These are phyloP conservation scores for Troglohyphantes excavatus DNA, from an alignment of 2,888 invertebrate genomes.

Conservation along the genomic window DNA sequence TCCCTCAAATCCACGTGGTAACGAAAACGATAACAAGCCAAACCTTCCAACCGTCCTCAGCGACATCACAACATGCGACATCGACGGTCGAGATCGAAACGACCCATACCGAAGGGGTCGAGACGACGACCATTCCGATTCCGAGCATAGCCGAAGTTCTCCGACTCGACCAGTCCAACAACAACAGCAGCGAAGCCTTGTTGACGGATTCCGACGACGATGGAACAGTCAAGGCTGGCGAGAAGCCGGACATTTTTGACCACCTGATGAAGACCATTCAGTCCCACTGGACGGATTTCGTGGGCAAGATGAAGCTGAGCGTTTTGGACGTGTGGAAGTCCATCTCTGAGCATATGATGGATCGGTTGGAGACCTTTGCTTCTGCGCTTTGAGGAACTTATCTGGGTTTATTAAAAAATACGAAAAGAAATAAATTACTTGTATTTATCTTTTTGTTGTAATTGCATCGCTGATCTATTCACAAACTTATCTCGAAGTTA, in stretches of 20 bases:
- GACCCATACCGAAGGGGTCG: background rate
- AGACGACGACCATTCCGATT: background rate
- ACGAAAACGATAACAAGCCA: conserved; percentile 55
- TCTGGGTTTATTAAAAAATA: too few relatives aligned
- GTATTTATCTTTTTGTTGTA: too few relatives aligned
- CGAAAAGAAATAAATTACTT: too few relatives aligned
- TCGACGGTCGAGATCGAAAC: background rate
- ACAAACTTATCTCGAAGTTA: too few relatives aligned
- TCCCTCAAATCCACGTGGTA: conserved; percentile 60
- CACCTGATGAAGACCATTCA: conserved; percentile 63
- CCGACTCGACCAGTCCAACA: background rate
- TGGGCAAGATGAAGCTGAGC: conserved; percentile 73
- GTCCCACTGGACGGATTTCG: conserved; percentile 70
- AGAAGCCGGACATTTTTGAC: conserved; percentile 60
- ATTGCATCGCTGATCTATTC: too few relatives aligned
- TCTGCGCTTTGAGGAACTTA: conserved; percentile 40
- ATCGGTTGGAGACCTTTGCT: conserved; percentile 65
- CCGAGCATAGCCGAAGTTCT: background rate
- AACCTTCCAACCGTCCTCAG: background rate
- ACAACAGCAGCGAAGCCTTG: conserved; percentile 35
- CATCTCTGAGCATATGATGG: conserved; percentile 74
- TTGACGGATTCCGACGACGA: conserved; percentile 22
- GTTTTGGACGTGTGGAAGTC: conserved; percentile 77
- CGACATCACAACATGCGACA: background rate
- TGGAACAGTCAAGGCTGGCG: conserved; percentile 11